Conservation (phyloP, 2,113 vertebrate genomes). For the Ameiurus melas region DNA sequence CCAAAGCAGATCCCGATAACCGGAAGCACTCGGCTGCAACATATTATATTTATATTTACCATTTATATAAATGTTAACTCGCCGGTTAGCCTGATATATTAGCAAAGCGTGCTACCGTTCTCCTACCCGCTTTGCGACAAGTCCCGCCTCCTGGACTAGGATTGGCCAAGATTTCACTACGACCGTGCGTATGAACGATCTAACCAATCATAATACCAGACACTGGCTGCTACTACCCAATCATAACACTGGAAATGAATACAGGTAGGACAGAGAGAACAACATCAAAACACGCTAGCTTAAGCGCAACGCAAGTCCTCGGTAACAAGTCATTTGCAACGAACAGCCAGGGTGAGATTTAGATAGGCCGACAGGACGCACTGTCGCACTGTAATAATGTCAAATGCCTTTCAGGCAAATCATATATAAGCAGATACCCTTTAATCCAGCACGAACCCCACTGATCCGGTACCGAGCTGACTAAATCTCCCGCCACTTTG, state of each 20-base stretch:
- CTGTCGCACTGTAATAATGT: no score
- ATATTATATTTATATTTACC: neutral
- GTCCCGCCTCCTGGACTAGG: neutral
- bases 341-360: neutral
- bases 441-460: neutral
- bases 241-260: neutral
- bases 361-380: neutral
- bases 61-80: neutral
- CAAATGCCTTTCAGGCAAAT: neutral
- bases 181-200: neutral
- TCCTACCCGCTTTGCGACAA: neutral
- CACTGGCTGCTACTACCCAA: neutral
- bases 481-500: slow-evolving; percentile 70
- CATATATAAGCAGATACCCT: neutral
- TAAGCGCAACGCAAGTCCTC: neutral
- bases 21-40: neutral
- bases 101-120: neutral
- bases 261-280: neutral
- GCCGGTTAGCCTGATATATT: neutral
- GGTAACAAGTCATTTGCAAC: neutral
- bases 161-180: neutral
- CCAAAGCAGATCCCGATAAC: neutral
- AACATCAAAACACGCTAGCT: neutral
- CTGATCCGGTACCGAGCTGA: neutral
- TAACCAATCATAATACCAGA: neutral